Percentiles rank a stretch among this genome's conserved stretches.
Conservation (phyloP, 2,113 vertebrate genomes). For the Neogobius melanostomus region DNA sequence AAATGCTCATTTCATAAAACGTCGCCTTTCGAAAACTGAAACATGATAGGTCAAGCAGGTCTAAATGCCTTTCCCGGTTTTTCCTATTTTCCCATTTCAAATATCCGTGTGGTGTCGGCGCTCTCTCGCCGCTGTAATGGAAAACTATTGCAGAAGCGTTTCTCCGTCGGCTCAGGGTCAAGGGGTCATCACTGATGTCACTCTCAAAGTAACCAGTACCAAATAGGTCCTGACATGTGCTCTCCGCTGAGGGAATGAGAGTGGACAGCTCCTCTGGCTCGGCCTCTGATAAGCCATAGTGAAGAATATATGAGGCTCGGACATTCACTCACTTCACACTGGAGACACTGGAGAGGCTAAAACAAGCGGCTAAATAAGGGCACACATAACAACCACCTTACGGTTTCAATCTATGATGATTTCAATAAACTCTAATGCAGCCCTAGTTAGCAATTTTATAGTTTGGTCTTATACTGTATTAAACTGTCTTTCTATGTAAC, state of each 20-base stretch:
- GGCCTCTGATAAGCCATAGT: slow-evolving; percentile 66
- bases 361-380: slow-evolving; percentile 54
- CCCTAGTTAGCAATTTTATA: too few relatives aligned
- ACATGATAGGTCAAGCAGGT: slow-evolving; percentile 75
- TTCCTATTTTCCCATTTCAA: slow-evolving; percentile 70
- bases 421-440: too few relatives aligned
- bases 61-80: slow-evolving; percentile 74
- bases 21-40: slow-evolving; percentile 61
- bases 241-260: slow-evolving; percentile 72
- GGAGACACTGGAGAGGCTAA: slow-evolving; percentile 43
- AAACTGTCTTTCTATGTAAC: too few relatives aligned
- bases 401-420: background rate
- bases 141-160: slow-evolving; percentile 77
- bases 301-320: slow-evolving; percentile 59
- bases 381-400: slow-evolving; percentile 48
- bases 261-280: slow-evolving; percentile 67
- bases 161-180: slow-evolving; percentile 70
- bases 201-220: slow-evolving; percentile 80
- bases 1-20: slow-evolving; percentile 66
- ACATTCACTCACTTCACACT: slow-evolving; percentile 25
- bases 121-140: slow-evolving; percentile 76
- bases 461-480: too few relatives aligned
- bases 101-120: slow-evolving; percentile 65
- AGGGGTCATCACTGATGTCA: slow-evolving; percentile 78
- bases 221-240: slow-evolving; percentile 82